Percentiles rank a stretch among this genome's conserved stretches.
These are phyloP conservation scores for Alcis repandata DNA, from an alignment of 2,888 invertebrate genomes.

Conservation along the genomic window DNA sequence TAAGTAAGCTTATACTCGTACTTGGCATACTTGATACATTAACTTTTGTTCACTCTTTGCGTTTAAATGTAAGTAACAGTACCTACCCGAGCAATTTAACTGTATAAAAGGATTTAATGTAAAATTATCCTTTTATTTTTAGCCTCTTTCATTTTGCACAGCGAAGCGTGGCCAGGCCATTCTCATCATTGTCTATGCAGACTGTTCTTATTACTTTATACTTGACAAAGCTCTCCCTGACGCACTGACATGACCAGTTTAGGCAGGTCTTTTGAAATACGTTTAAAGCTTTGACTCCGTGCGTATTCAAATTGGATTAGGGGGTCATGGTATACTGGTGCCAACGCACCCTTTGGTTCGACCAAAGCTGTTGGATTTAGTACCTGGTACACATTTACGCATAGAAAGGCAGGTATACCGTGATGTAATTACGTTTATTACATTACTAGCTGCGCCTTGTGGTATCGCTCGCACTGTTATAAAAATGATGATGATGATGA, in stretches of 20 bases:
- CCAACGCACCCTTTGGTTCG: conserved; percentile 58
- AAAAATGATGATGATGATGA: no score
- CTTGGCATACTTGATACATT: no score
- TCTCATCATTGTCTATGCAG: conserved; percentile 51
- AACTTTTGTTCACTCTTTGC: no score
- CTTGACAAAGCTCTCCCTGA: conserved; percentile 60
- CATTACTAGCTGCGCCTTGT: no score
- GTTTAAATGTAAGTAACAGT: not conserved
- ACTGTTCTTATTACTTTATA: conserved; percentile 50
- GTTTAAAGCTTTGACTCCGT: conserved; percentile 33
- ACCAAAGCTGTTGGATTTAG: conserved; percentile 46
- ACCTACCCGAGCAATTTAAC: not conserved
- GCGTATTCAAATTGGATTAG: conserved; percentile 54
- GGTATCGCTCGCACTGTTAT: no score
- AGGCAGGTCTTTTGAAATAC: conserved; percentile 51
- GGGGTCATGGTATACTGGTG: conserved; percentile 57
- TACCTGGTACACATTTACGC: conserved; percentile 22
- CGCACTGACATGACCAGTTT: conserved; percentile 55
- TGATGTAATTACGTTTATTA: no score
- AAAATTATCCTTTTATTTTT: not conserved
- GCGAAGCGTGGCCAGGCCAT: conserved; percentile 50
- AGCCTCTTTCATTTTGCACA: conserved; percentile 39
- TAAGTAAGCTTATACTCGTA: no score
- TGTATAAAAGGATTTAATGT: not conserved
- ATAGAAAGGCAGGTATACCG: not conserved